Evolutionary conservation across 2,113 vertebrate genomes (phyloP).

Genomic region (Rutilus rutilus): DNA sequence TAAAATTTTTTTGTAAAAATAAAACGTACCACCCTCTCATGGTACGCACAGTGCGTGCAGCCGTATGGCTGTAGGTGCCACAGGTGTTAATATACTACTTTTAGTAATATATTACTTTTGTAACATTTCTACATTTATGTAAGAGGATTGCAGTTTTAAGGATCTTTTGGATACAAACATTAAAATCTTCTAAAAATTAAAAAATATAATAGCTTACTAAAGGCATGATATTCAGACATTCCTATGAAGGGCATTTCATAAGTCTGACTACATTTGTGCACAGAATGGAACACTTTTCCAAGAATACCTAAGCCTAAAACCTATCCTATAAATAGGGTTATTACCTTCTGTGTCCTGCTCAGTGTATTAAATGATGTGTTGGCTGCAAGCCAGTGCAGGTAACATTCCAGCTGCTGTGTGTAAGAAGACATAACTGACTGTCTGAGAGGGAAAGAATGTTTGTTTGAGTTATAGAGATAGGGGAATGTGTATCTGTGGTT

Average conservation of each 20-base stretch:
- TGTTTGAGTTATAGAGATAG: slow-evolving; percentile 17
- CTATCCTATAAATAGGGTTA: slow-evolving; percentile 33
- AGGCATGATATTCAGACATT: not conserved
- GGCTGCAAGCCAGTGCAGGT: slow-evolving; percentile 52
- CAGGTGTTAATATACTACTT: too few relatives aligned
- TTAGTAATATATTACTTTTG: not conserved
- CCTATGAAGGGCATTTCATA: not conserved
- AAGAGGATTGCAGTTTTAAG: too few relatives aligned
- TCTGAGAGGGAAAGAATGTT: slow-evolving; percentile 10
- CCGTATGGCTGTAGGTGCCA: too few relatives aligned
- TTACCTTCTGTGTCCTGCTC: slow-evolving; percentile 16
- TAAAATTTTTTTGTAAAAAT: too few relatives aligned
- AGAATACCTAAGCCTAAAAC: slow-evolving; percentile 4
- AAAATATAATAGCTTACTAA: not conserved
- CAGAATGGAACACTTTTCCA: slow-evolving; percentile 16
- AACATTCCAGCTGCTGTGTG: slow-evolving; percentile 47
- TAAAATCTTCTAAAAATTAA: too few relatives aligned
- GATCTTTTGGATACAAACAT: too few relatives aligned
- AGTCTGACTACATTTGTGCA: slow-evolving; percentile 22
- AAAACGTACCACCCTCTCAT: too few relatives aligned
- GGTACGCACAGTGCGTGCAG: too few relatives aligned
- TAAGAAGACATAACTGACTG: slow-evolving; percentile 16
- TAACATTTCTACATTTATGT: not conserved
- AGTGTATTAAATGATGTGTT: slow-evolving; percentile 37
- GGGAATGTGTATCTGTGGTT: not conserved